Percentiles rank a stretch among this genome's conserved stretches.
phyloP scores from a whole-genome alignment of 2,888 invertebrate genomes.

The Nasonia oneida region DNA sequence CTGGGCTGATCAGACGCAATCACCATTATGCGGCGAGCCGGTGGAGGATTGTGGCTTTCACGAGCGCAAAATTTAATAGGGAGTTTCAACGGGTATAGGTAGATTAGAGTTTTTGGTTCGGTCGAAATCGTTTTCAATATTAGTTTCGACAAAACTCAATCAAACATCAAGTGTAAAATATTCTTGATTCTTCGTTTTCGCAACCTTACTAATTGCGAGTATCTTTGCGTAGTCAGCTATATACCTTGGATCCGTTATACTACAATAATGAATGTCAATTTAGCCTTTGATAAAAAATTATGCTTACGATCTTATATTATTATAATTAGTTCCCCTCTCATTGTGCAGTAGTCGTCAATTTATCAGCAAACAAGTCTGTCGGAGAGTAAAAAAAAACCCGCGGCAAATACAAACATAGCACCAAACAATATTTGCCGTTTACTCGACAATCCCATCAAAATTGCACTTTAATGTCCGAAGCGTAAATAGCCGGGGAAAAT shows the following conservation, averaged over 20 bases:
- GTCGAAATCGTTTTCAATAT: background rate
- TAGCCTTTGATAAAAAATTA: no score
- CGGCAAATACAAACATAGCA: background rate
- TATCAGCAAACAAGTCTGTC: background rate
- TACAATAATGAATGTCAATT: no score
- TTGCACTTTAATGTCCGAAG: background rate
- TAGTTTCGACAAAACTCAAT: no score
- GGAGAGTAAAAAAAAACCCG: background rate
- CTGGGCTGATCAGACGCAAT: slow-evolving; percentile 60
- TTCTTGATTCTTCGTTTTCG: no score
- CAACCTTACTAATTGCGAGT: no score
- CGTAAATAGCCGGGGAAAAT: background rate
- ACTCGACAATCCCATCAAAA: background rate
- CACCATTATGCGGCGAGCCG: slow-evolving; percentile 52
- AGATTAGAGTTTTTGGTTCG: background rate
- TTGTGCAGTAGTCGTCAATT: background rate
- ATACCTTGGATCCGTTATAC: no score
- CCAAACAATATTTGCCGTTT: background rate
- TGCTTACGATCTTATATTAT: background rate
- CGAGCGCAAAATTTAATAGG: background rate
- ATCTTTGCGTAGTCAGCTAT: no score
- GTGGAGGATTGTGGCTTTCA: background rate
- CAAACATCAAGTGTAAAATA: no score
- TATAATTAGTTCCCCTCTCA: background rate
- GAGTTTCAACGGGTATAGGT: background rate